Evolutionary conservation across 2,888 invertebrate species (phyloP).

Genomic region (Phengaris arion): DNA sequence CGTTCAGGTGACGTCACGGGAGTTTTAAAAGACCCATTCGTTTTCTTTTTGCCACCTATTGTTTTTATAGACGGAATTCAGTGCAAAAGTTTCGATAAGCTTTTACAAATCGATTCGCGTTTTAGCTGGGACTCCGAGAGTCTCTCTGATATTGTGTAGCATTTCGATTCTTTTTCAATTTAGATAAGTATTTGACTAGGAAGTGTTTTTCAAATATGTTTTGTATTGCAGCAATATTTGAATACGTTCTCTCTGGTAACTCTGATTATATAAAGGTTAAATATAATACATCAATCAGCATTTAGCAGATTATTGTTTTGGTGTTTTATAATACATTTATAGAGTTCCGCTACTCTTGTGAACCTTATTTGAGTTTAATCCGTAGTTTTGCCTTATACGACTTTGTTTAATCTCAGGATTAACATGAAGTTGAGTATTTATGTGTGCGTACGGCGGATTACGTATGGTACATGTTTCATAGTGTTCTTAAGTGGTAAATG

Average conservation of each 20-base stretch:
- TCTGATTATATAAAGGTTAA: no score
- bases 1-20: conserved; percentile 74
- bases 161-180: conserved; percentile 1
- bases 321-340: background rate
- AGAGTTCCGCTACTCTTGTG: background rate
- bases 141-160: conserved; percentile 4
- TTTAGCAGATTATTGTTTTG: no score
- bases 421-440: background rate
- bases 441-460: background rate
- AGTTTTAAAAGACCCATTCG: conserved; percentile 63
- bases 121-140: background rate
- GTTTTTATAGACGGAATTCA: conserved; percentile 53
- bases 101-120: conserved; percentile 27
- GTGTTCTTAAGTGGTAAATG: background rate
- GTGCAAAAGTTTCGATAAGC: conserved; percentile 27
- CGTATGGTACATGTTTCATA: background rate
- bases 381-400: background rate
- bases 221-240: no score
- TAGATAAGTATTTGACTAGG: background rate
- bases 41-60: conserved; percentile 64
- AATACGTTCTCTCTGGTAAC: no score
- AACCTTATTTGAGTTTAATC: conserved; percentile 1
- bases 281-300: no score
- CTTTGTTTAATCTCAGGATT: conserved; percentile 7
- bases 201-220: background rate